Evolutionary conservation across 2,888 invertebrate genomes (phyloP).

Genomic region (Caenorhabditis sulstoni): DNA sequence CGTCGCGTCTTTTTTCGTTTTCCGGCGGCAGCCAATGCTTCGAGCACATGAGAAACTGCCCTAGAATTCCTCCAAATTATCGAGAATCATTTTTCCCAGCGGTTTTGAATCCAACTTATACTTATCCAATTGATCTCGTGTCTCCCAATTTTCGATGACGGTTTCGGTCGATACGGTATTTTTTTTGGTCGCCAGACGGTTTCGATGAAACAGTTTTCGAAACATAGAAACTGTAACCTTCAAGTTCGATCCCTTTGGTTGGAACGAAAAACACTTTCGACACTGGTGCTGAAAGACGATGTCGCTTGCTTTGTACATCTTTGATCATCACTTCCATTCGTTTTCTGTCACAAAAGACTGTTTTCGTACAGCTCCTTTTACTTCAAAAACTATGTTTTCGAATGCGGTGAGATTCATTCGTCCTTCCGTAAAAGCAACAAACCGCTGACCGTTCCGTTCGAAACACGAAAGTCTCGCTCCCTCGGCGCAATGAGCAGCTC

Average conservation of each 20-base stretch:
- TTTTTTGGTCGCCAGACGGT: neutral
- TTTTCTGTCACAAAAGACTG: neutral
- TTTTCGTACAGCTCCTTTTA: too few species aligned
- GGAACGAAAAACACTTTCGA: neutral
- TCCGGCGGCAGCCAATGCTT: too few species aligned
- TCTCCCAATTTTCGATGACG: too few species aligned
- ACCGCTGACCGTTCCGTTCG: neutral
- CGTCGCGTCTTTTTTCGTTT: too few species aligned
- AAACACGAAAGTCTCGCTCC: neutral
- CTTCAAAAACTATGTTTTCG: neutral
- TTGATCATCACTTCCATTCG: too few species aligned
- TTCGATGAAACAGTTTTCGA: neutral
- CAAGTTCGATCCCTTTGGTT: neutral
- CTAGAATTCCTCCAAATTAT: too few species aligned
- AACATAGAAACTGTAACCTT: neutral
- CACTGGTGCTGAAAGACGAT: too few species aligned
- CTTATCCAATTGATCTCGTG: too few species aligned
- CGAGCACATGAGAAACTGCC: too few species aligned
- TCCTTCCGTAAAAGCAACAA: conserved; percentile 11
- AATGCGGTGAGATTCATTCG: neutral
- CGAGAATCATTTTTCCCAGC: too few species aligned
- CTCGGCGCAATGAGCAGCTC: neutral
- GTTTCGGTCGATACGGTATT: neutral
- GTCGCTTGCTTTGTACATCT: too few species aligned
- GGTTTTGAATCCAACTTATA: too few species aligned